phyloP scores from a whole-genome alignment of 2,888 invertebrate species.

The Trissolcus japonicus region DNA sequence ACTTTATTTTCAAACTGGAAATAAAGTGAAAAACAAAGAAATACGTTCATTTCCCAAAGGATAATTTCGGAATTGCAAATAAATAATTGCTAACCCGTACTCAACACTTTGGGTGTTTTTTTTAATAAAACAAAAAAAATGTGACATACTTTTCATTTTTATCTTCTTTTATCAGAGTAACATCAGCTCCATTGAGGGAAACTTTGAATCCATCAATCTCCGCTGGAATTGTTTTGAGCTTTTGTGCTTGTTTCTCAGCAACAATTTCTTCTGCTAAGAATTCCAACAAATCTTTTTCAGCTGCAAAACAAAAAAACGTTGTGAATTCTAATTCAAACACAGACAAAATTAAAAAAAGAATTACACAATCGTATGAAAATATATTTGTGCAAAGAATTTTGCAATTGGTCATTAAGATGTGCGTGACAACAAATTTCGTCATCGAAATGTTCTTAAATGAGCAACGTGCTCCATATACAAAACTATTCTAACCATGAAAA shows the following conservation, averaged over 20 bases:
- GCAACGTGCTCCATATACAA: background rate
- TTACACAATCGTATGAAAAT: background rate
- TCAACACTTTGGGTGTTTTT: slow-evolving; percentile 11
- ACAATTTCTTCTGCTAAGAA: slow-evolving; percentile 96
- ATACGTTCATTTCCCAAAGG: slow-evolving; percentile 18
- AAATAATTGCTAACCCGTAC: slow-evolving; percentile 2
- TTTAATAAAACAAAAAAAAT: background rate
- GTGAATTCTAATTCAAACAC: background rate
- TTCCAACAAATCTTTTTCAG: slow-evolving; percentile 90
- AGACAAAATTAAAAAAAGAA: background rate
- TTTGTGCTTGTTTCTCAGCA: slow-evolving; percentile 91
- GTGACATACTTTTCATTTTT: slow-evolving; percentile 86
- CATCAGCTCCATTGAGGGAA: slow-evolving; percentile 88
- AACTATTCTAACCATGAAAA: slow-evolving; percentile 11
- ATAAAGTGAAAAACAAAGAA: slow-evolving; percentile 9
- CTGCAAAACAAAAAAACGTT: slow-evolving; percentile 75
- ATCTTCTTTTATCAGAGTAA: slow-evolving; percentile 85
- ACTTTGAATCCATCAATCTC: slow-evolving; percentile 90
- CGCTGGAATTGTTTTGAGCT: slow-evolving; percentile 84
- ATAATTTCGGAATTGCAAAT: slow-evolving; percentile 9
- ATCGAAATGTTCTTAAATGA: background rate
- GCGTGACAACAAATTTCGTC: background rate
- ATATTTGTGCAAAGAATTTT: background rate
- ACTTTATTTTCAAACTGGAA: background rate
- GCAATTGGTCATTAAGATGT: background rate